Evolutionary conservation across 2,113 vertebrate genomes (phyloP), one percentile per base, ranked within the genome.

Genomic region (Paralichthys olivaceus): DNA sequence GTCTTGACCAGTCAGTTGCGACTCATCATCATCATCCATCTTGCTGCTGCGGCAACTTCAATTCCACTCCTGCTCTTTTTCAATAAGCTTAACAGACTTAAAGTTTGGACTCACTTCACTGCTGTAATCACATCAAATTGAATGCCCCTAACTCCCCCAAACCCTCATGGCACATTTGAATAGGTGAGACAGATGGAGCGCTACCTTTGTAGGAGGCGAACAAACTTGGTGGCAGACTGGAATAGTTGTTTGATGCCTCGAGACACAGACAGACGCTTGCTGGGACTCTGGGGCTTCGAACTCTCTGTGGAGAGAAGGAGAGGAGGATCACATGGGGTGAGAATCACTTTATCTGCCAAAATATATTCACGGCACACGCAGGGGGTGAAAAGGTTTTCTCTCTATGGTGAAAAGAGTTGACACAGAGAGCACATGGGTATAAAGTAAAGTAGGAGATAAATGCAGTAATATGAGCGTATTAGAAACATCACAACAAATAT

Each of bases 191-290:
- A 66, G 77, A 88, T 63, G 56, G 62, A 83, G 59, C 1, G 0
- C 43, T 91, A 95, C 94, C 94, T 94, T 87, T 95, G 94, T 26
- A 95, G 87, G 20, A 92, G 89, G 75, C 93, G 93, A 76, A 95
- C 94, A 88, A 94, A 94, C 90, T 94, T 95, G 76, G 91, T 94
- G 81, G 94, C 90, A 0, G 93, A 94, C 63, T 95, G 94, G 90
- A 95, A 95, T 73, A 95, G 91, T 66, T 94, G 94, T 87, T 94
- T 95, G 84, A 95, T 91, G 71, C 94, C 90, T 20, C 93, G 93
- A 69, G 94, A 93, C 86, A 95, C 81, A 45, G 89, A 94, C 58
- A 91, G 81, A 47, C 91, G 93, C 86, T 93, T 94, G 77, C 84
- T 87, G 67, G 93, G 85, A 60, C 85, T 88, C 66, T 85, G 84